Conservation (phyloP, 2,888 invertebrate species). For the Drosophila anceps region DNA sequence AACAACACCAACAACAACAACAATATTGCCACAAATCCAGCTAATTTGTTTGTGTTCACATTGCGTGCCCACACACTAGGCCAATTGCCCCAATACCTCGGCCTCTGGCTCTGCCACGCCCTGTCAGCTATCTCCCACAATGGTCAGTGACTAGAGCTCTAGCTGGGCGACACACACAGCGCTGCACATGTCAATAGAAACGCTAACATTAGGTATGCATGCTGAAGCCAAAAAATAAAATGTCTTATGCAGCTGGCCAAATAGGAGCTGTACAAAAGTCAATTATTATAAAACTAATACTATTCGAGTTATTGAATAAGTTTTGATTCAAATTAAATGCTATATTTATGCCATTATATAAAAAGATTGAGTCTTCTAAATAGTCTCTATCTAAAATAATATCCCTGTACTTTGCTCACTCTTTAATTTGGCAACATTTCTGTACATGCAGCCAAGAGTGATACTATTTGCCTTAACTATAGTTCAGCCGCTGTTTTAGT, state of each 20-base stretch:
- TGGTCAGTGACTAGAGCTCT: slow-evolving; percentile 9
- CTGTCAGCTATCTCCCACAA: background rate
- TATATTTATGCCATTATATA: background rate
- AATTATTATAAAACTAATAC: background rate
- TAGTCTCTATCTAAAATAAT: no score
- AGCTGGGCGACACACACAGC: background rate
- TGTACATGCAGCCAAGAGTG: background rate
- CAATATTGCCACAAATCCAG: slow-evolving; percentile 45
- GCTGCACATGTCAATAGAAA: slow-evolving; percentile 7
- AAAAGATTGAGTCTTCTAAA: no score
- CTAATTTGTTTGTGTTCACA: slow-evolving; percentile 62
- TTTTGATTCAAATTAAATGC: background rate
- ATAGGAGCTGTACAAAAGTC: background rate
- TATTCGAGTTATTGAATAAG: background rate
- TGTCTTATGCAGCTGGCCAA: background rate
- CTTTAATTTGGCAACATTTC: background rate
- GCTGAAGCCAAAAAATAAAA: background rate
- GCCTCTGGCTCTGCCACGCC: background rate
- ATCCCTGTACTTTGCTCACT: no score
- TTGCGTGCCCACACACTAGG: slow-evolving; percentile 1
- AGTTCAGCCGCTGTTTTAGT: background rate
- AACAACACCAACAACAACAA: slow-evolving; percentile 10
- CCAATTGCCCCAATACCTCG: background rate
- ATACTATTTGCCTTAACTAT: background rate
- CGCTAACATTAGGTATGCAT: background rate